Evolutionary conservation across 1,140 invertebrate genomes (phyloP).

Genomic region (Diachasmimorpha longicaudata): DNA sequence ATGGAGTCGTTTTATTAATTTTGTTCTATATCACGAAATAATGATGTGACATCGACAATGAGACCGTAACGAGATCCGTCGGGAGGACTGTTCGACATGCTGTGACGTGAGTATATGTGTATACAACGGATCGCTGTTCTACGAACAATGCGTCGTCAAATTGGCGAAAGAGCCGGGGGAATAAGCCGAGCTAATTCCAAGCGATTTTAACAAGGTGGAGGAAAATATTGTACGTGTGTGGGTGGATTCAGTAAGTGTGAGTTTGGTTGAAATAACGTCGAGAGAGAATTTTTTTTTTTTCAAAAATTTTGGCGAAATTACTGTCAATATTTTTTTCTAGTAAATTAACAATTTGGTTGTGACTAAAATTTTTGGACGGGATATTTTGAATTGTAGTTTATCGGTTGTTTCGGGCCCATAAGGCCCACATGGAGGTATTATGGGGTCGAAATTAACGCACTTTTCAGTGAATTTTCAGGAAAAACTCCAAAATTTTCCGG

Average conservation of each 20-base stretch:
- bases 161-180: neutral
- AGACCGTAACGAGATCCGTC: constrained; percentile 20
- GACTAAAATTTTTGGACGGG: too few species aligned
- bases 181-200: constrained; percentile 7
- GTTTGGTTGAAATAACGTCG: too few species aligned
- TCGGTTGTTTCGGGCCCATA: too few species aligned
- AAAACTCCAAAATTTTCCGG: too few species aligned
- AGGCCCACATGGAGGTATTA: too few species aligned
- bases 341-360: too few species aligned
- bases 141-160: constrained; percentile 22
- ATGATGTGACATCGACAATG: constrained; percentile 14
- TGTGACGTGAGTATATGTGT: neutral
- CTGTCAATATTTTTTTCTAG: too few species aligned
- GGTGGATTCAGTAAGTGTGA: too few species aligned
- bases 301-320: too few species aligned
- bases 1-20: neutral
- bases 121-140: neutral
- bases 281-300: neutral
- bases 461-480: too few species aligned
- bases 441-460: too few species aligned
- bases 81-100: neutral
- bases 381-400: too few species aligned
- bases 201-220: neutral
- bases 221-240: neutral
- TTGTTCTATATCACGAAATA: constrained; percentile 9